Base-by-base conservation (phyloP, 2,888 invertebrate species). In the Allacma fusca region DNA sequence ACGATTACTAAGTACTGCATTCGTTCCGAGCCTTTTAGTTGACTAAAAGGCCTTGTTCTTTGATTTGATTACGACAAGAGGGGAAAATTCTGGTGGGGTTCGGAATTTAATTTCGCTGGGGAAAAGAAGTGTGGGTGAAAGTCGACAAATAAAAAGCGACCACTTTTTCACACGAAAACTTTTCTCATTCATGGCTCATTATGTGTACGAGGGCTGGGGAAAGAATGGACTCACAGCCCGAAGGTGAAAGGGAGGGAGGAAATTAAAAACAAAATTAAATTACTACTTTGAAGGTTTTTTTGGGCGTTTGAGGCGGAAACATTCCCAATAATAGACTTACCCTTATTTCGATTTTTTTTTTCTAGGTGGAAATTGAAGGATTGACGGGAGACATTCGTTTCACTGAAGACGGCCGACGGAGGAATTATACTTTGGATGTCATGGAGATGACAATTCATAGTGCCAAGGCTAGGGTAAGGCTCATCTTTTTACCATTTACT, bases 391-490 rank as follows among this genome's bases (percentile, higher is more conserved):
- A 94, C 86, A 93, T 96, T 85, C 92, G 94, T 73, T 96, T 96
- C 88, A 94, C 93, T 86, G 95, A 96, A 84, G 94, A 94, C 85
- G 96, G 96, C 19, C 91, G 94, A 28, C 89, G 96, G 74, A 91
- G 93, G 86, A 95, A 96, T 88, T 96, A 95, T 86, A 93, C 94
- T 0, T 88, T 96, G 81, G 94, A 96, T 86, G 93, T 95, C 79
- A 93, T 97, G 72, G 94, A 96, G 88, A 95, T 97, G 94, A 96
- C 96, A 4, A 93, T 95, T 77, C 94, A 96, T 85, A 95, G 95
- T 85, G 94, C 94, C 34, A 93, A 95, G 93, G 91, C 95, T 23
- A 95, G 95, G 90, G 92, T 92, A 86, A 86, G 86, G 84, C 23
- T 64, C 57, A n/a, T 16, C n/a, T 2, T 16, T 9, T 34, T 9